Percentiles rank a stretch among this genome's conserved stretches.
Conservation (phyloP, 1,140 invertebrate genomes). For the Leptinotarsa texana region DNA sequence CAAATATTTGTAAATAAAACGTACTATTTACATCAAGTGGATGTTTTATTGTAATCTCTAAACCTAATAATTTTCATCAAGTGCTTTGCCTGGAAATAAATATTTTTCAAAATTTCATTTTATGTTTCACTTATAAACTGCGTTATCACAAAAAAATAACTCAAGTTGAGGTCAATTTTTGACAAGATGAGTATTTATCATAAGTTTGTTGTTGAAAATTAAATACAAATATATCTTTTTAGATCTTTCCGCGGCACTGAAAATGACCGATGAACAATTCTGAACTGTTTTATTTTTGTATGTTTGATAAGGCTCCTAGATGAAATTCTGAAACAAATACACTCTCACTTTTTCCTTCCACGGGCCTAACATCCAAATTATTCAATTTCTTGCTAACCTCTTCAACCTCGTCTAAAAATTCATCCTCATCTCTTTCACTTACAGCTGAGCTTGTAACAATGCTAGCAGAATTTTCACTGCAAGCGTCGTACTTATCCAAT, state of each 20-base stretch:
- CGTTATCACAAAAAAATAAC: no score
- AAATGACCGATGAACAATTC: background rate
- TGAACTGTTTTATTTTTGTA: background rate
- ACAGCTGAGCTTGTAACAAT: constrained; percentile 45
- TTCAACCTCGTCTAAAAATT: constrained; percentile 36
- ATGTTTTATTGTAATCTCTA: background rate
- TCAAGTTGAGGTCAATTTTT: no score
- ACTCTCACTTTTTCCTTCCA: constrained; percentile 35
- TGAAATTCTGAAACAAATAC: constrained; percentile 39
- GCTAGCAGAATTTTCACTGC: constrained; percentile 42
- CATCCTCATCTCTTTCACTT: constrained; percentile 56
- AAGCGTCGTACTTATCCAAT: constrained; percentile 49
- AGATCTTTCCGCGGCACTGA: no score
- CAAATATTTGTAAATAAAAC: background rate
- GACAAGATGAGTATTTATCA: no score
- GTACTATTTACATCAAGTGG: background rate
- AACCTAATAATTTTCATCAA: no score
- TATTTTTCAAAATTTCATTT: no score
- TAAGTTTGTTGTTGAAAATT: no score
- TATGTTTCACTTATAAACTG: no score
- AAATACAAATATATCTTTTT: no score
- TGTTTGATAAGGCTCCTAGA: constrained; percentile 29
- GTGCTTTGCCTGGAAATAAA: no score
- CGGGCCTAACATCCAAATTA: constrained; percentile 23
- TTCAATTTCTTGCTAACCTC: background rate